Base-by-base conservation (phyloP, 2,888 invertebrate species). In the Hylaea fasciaria region DNA sequence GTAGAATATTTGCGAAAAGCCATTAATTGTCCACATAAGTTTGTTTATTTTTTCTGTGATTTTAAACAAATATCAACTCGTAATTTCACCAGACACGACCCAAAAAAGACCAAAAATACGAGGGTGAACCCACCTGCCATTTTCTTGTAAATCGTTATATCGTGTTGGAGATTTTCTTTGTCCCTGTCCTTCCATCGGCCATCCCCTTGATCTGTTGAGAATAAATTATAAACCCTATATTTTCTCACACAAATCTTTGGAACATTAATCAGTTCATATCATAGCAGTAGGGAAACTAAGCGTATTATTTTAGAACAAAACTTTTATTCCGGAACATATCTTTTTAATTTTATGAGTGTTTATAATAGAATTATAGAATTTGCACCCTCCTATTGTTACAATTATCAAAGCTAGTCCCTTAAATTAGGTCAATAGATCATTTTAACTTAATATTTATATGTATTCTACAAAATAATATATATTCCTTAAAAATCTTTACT, bases 111-210 rank as follows among this genome's bases (percentile, higher is more conserved):
- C 13, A 1, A 40, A 13, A 50, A 29, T 28, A 29, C 17, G 16
- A 37, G 16, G 0, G 5, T 14, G 4, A 43, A 48, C 55, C 32
- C 76, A 91, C 91, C 91, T 68, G 86, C 77, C 73, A 87, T 84
- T 63, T 81, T 83, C 72, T 79, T 83, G 65, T 88, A 87, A 48
- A 76, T 62, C 66, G 77, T 78, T 62, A 88, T 83, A 73, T 89
- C 88, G 57, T 82, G 81, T 66, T 81, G 78, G 48, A 86, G 76
- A 61, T 81, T 82, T 66, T 85, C 83, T 74, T 74, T 82, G 54
- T 82, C 84, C 63, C 76, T 79, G 74, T 82, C 85, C 67, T 88
- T 90, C 88, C 89, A 87, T 29, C 83, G 83, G 40, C 91, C 89
- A 68, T 88, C 86, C 46, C 91, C 90, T 76, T 82, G 80, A 74